phyloP scores from a whole-genome alignment of 92 coral and sea anemone genomes.

The Zoanthus solanderi region DNA sequence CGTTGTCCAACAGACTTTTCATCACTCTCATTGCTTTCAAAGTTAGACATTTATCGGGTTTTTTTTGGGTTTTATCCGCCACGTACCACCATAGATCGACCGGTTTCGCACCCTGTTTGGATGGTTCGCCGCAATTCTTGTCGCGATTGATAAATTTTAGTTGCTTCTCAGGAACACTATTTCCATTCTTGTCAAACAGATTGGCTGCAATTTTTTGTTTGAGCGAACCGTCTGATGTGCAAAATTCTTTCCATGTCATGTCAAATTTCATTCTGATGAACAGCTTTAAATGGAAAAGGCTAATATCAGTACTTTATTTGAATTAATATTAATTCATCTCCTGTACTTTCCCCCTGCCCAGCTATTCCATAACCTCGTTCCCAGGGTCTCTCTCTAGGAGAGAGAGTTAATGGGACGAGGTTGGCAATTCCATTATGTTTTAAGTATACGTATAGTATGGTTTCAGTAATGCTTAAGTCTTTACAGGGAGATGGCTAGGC shows the following conservation, averaged over 20 bases:
- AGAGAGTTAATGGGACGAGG: too few relatives aligned
- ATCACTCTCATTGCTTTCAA: conserved; percentile 72
- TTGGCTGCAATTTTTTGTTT: conserved; percentile 78
- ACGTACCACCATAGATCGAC: conserved; percentile 90
- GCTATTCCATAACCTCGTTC: too few relatives aligned
- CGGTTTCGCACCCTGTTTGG: conserved; percentile 53
- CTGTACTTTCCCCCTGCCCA: too few relatives aligned
- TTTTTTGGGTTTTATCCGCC: conserved; percentile 55
- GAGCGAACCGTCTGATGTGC: conserved; percentile 71
- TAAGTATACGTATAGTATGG: too few relatives aligned
- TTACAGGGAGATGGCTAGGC: too few relatives aligned
- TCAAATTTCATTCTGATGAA: conserved; percentile 77
- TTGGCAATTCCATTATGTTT: too few relatives aligned
- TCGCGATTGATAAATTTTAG: conserved; percentile 73
- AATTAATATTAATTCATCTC: too few relatives aligned
- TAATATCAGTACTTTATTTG: neutral
- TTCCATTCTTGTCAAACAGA: conserved; percentile 70
- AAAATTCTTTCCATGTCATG: conserved; percentile 90
- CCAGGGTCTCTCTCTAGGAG: too few relatives aligned
- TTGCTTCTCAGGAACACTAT: conserved; percentile 69
- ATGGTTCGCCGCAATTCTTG: conserved; percentile 75
- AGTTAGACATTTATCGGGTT: conserved; percentile 69
- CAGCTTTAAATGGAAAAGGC: conserved; percentile 16
- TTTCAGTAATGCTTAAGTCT: too few relatives aligned
- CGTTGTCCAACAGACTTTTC: conserved; percentile 76